Conservation (phyloP, 2,113 vertebrate genomes). For the Otis tarda region DNA sequence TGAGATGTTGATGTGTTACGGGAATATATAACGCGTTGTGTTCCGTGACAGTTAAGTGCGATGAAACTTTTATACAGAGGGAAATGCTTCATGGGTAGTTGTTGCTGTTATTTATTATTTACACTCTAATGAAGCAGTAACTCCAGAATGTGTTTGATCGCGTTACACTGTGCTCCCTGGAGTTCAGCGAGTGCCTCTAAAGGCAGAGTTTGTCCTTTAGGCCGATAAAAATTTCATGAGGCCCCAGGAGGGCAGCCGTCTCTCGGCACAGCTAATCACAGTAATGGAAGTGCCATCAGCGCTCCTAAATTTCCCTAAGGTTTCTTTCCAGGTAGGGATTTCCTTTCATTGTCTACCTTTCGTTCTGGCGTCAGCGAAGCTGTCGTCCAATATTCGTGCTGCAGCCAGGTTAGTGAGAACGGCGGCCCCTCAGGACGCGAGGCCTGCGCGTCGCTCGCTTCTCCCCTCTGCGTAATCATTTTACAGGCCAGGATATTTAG, state of each 20-base stretch:
- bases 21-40: background rate
- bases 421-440: background rate
- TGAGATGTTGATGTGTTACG: background rate
- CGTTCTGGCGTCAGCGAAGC: background rate
- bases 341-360: background rate
- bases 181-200: background rate
- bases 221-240: constrained; percentile 15
- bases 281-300: background rate
- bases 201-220: background rate
- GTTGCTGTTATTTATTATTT: constrained; percentile 31
- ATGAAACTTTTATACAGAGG: background rate
- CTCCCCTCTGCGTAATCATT: background rate
- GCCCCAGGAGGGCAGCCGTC: background rate
- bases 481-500: rapidly evolving
- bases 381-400: background rate
- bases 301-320: background rate
- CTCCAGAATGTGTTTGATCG: background rate
- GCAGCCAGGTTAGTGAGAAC: background rate
- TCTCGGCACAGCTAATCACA: background rate
- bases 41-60: background rate
- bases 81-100: background rate
- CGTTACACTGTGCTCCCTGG: background rate
- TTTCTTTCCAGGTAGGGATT: background rate
- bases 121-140: background rate
- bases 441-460: background rate